Conservation (phyloP, 2,888 invertebrate genomes). For the Amphipoea oculea region DNA sequence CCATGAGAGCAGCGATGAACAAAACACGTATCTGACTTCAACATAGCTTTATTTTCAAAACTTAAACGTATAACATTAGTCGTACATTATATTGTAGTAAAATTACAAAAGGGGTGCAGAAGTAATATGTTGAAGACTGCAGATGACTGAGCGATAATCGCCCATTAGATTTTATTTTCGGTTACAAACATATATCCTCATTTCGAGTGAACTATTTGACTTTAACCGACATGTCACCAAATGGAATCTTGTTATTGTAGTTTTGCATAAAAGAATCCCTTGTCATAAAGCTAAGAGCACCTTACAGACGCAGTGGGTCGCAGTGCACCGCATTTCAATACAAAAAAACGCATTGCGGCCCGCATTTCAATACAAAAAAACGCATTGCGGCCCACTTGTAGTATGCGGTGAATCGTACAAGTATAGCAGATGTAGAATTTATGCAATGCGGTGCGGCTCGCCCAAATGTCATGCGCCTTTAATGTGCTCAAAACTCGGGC, state of each 20-base stretch:
- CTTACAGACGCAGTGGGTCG: too few relatives aligned
- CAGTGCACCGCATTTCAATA: not conserved
- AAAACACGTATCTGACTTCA: constrained; percentile 64
- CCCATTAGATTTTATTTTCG: not conserved
- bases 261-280: not conserved
- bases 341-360: not conserved
- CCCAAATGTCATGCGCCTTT: not conserved
- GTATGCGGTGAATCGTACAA: not conserved
- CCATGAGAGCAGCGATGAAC: not conserved
- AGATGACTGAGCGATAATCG: not conserved
- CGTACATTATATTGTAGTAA: constrained; percentile 38
- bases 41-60: constrained; percentile 72
- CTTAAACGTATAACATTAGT: constrained; percentile 61
- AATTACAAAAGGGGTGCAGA: constrained; percentile 53
- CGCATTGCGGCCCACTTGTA: too few relatives aligned
- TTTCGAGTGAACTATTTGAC: not conserved
- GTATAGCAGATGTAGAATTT: not conserved
- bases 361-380: not conserved
- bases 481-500: not conserved
- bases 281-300: not conserved
- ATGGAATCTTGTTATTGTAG: not conserved
- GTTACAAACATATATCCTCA: not conserved
- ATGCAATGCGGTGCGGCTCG: not conserved
- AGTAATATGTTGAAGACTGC: constrained; percentile 13
- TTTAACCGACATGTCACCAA: not conserved